These are phyloP conservation scores for Phymorhynchus buccinoides DNA, from an alignment of 1,140 invertebrate species.

Conservation along the genomic window DNA sequence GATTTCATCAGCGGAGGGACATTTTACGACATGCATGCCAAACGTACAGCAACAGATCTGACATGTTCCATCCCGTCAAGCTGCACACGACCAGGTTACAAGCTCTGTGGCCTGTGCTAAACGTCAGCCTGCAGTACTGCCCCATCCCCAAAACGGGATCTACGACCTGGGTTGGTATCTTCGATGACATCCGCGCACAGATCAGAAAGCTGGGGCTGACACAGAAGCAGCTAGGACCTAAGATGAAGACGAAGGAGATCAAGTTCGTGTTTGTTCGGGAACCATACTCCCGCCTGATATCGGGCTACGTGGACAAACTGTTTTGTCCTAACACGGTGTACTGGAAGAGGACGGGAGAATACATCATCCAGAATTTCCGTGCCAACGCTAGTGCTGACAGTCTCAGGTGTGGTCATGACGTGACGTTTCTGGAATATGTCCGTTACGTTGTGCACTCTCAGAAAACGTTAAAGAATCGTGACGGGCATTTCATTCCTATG, in stretches of 20 bases:
- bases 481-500: slow-evolving; percentile 62
- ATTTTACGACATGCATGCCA: not conserved
- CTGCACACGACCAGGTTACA: too few species aligned
- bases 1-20: not conserved
- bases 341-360: slow-evolving; percentile 60
- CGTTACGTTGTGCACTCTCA: slow-evolving; percentile 60
- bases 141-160: not conserved
- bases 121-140: not conserved
- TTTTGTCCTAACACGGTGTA: slow-evolving; percentile 61
- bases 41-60: not conserved
- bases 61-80: not conserved
- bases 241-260: not conserved
- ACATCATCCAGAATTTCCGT: slow-evolving; percentile 54
- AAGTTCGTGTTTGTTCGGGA: slow-evolving; percentile 58
- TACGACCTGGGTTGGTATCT: not conserved
- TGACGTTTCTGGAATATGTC: slow-evolving; percentile 63
- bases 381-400: slow-evolving; percentile 45
- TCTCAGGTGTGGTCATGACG: slow-evolving; percentile 61
- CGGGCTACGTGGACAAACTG: slow-evolving; percentile 65
- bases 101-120: not conserved
- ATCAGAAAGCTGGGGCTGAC: not conserved
- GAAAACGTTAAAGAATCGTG: slow-evolving; percentile 40
- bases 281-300: slow-evolving; percentile 60
- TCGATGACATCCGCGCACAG: not conserved
- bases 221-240: not conserved